Base-by-base conservation (phyloP, 2,888 invertebrate species). In the Liopterus haemorrhoidalis region DNA sequence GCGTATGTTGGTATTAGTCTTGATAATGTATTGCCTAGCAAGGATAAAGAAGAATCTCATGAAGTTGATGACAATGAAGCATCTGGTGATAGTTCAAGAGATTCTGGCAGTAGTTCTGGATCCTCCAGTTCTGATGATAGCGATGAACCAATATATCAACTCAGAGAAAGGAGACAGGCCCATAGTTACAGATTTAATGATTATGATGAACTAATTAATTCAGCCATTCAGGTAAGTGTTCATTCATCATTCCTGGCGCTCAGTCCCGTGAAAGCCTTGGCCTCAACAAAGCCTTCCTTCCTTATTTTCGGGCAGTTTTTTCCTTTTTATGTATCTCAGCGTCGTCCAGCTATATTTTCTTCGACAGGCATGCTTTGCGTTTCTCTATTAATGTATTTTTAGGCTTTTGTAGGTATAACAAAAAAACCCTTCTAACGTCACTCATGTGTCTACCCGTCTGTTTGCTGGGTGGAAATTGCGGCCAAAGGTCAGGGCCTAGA, bases 161-260 rank as follows among this genome's bases (percentile, higher is more conserved):
- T 92, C 56, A 75, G 94, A 12, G 84, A 88, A 57, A 77, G 93
- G 12, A 73, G 82, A 0, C 82, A 84, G 60, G 79, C 87, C 31
- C 85, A 85, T 53, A 89, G 85, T 64, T 85, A 87, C 60, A 79
- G 85, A 51, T 85, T 93, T 56, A 87, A 89, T 63, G 95, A 96
- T 66, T 97, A 89, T 70, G 97, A 97, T 64, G 87, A 94, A 20
- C 79, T 96, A 65, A 96, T 97, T 56, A 88, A 91, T 63, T 90
- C 89, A 27, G 96, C 96, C 6, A 83, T 91, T 54, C 81, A 82
- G 70, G 81, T 77, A 56, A 21, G 40, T 40, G 31, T 36, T 41
- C 16, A 15, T 15, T n/a, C n/a, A n/a, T n/a, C n/a, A n/a, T n/a
- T n/a, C n/a, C n/a, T 9, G 18, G 9, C 9, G 6, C 8, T 41